phyloP scores from a whole-genome alignment of 2,888 invertebrate species.

The Synanthedon andrenaeformis region DNA sequence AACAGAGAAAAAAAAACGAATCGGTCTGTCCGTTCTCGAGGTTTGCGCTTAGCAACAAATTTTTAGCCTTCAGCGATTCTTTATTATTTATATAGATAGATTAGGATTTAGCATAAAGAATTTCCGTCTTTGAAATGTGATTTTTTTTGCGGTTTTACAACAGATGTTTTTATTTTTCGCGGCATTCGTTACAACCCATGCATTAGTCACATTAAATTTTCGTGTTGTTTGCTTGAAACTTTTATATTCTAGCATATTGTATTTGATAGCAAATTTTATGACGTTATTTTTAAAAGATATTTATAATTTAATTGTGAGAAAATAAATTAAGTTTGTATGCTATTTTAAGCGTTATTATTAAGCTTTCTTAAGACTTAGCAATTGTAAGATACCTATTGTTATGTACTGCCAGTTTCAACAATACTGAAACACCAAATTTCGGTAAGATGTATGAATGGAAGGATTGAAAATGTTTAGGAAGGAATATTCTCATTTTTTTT shows the following conservation, averaged over 20 bases:
- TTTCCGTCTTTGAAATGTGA: too few species aligned
- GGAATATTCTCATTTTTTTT: too few species aligned
- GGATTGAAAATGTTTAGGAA: constrained; percentile 6
- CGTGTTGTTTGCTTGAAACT: constrained; percentile 28
- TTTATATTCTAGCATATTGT: constrained; percentile 34
- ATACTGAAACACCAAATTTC: constrained; percentile 54
- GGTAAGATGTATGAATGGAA: constrained; percentile 31
- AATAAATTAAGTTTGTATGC: constrained; percentile 19
- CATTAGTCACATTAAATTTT: constrained; percentile 16
- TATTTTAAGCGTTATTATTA: constrained; percentile 33
- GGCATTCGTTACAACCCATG: constrained; percentile 17
- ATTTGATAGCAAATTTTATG: constrained; percentile 48
- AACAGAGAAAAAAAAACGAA: too few species aligned
- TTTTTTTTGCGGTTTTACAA: too few species aligned
- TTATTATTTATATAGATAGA: too few species aligned
- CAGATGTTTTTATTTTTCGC: too few species aligned
- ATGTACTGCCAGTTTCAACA: constrained; percentile 61
- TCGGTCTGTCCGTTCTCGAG: too few species aligned
- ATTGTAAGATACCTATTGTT: constrained; percentile 37
- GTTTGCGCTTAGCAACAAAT: too few species aligned
- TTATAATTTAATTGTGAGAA: constrained; percentile 18
- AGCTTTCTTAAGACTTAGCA: constrained; percentile 27
- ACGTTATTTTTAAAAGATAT: constrained; percentile 32
- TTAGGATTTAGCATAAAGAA: too few species aligned
- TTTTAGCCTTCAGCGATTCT: too few species aligned